Evolutionary conservation across 2,797 vertebrate species (phyloP).

Genomic region (Oophaga sylvatica): DNA sequence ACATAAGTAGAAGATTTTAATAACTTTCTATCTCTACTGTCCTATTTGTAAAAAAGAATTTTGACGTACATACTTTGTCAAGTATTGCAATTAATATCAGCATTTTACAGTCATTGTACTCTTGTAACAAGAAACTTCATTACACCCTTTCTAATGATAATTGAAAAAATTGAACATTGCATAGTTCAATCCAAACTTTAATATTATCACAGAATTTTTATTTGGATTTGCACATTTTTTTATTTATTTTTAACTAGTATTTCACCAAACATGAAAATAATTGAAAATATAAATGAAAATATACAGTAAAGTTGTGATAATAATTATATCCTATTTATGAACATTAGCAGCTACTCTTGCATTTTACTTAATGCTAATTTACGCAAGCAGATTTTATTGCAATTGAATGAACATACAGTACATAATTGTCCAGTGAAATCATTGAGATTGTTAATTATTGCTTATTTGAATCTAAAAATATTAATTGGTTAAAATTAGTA

Average conservation of each 20-base stretch:
- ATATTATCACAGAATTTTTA: neutral
- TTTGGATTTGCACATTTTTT: neutral
- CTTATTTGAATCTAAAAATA: too few relatives aligned
- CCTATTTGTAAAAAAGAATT: constrained; percentile 9
- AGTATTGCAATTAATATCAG: neutral
- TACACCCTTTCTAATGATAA: neutral
- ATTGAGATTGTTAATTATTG: too few relatives aligned
- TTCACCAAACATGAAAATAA: too few relatives aligned
- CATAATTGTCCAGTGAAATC: too few relatives aligned
- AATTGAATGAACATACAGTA: too few relatives aligned
- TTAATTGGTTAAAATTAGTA: too few relatives aligned
- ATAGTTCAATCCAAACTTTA: neutral
- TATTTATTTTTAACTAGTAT: neutral
- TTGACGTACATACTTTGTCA: constrained; percentile 5
- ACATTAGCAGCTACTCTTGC: too few relatives aligned
- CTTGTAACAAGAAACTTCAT: neutral
- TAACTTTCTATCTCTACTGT: neutral
- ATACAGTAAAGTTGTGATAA: too few relatives aligned
- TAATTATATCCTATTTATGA: too few relatives aligned
- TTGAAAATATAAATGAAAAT: neutral
- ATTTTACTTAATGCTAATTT: too few relatives aligned
- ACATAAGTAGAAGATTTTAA: constrained; percentile 1
- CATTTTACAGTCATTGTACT: constrained; percentile 2
- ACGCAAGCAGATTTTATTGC: too few relatives aligned
- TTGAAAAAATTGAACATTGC: neutral